Percentiles rank a stretch among this genome's conserved stretches.
Conservation (phyloP, 2,113 vertebrate genomes). For the Nannospalax galili region DNA sequence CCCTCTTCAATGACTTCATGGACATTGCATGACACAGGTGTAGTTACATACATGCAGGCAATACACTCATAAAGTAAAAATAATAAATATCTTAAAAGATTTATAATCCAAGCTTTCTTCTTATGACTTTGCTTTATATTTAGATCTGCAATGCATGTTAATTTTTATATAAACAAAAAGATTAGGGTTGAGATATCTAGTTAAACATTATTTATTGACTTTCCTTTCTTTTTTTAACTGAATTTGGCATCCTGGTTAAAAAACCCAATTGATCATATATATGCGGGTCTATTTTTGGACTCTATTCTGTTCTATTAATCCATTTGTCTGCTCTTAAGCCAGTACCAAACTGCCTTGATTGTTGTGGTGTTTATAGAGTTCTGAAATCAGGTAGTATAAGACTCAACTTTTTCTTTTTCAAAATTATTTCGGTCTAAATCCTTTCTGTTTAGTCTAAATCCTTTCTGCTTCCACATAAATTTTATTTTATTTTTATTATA, state of each 20-base stretch:
- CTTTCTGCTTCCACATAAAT: not conserved
- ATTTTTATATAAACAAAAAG: constrained; percentile 27
- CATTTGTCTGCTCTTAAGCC: not conserved
- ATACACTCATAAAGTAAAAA: too few species aligned
- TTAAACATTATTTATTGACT: constrained; percentile 2
- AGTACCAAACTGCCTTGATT: not conserved
- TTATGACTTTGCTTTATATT: constrained; percentile 6
- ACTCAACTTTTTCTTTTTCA: not conserved
- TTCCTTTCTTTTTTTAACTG: not conserved
- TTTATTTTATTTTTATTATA: too few species aligned
- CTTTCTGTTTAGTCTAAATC: not conserved
- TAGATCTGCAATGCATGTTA: not conserved
- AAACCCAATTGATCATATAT: not conserved
- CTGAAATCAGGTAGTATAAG: constrained; percentile 10
- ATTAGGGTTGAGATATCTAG: not conserved
- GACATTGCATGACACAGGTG: too few species aligned
- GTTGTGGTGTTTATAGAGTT: not conserved
- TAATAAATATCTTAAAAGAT: not conserved
- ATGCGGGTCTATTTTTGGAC: not conserved
- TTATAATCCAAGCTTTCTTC: not conserved
- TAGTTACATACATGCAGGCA: too few species aligned
- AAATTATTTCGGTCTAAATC: not conserved
- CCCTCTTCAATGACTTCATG: too few species aligned
- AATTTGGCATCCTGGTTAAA: not conserved
- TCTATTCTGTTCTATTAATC: not conserved